These are phyloP conservation scores for Zaprionus capensis DNA, from an alignment of 1,140 invertebrate species.

Conservation along the genomic window DNA sequence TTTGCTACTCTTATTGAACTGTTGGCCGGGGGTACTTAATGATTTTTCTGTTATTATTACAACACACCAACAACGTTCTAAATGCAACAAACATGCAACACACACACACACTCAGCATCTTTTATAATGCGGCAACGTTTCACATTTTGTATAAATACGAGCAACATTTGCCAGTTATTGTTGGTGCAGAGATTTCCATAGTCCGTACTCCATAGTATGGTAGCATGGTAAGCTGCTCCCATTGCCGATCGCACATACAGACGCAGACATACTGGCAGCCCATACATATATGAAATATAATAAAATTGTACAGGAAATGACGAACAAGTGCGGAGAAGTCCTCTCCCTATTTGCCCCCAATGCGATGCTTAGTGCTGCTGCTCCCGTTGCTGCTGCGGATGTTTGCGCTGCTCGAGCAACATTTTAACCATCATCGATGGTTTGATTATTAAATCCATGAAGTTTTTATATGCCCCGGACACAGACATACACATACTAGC, in stretches of 20 bases:
- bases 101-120: slow-evolving; percentile 9
- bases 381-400: slow-evolving; percentile 19
- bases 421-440: slow-evolving; percentile 82
- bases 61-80: slow-evolving; percentile 14
- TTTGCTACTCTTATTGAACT: slow-evolving; percentile 37
- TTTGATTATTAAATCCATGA: slow-evolving; percentile 83
- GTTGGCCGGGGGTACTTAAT: slow-evolving; percentile 37
- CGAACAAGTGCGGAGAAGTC: slow-evolving; percentile 64
- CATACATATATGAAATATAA: slow-evolving; percentile 77
- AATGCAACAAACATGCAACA: slow-evolving; percentile 14
- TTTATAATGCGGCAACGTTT: slow-evolving; percentile 43
- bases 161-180: slow-evolving; percentile 40
- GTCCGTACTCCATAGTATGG: slow-evolving; percentile 16
- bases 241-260: slow-evolving; percentile 57
- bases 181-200: not conserved
- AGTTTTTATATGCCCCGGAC: slow-evolving; percentile 63
- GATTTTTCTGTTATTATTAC: slow-evolving; percentile 50
- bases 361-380: slow-evolving; percentile 24
- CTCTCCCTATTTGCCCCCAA: slow-evolving; percentile 24
- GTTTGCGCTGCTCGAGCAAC: slow-evolving; percentile 62
- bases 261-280: slow-evolving; percentile 12
- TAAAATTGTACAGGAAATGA: slow-evolving; percentile 83
- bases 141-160: slow-evolving; percentile 48
- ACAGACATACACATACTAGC: slow-evolving; percentile 33
- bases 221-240: slow-evolving; percentile 45